Base-by-base conservation (phyloP, 2,888 invertebrate genomes). In the Argyra leucocephala region DNA sequence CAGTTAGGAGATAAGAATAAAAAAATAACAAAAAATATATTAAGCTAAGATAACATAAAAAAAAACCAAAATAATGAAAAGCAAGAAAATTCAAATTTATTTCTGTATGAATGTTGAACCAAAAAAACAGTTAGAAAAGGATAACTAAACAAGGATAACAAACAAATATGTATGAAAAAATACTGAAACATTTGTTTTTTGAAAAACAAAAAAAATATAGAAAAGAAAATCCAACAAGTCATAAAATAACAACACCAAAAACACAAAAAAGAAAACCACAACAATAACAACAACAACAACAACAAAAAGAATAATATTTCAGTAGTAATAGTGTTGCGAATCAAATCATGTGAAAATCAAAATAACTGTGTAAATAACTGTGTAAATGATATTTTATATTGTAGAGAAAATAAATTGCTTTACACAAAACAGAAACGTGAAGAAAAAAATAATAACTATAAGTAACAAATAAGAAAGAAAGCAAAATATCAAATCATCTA, bases 281-380 rank as follows among this genome's bases (percentile, higher is more conserved):
- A 31, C 31, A 10, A 31, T 5, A 31, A 31, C 6, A 31, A 31
- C 5, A 31, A 31, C 10, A 7, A 31, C 1, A 48, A 48, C 9
- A 48, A 48, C 31, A 48, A n/a, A 48, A 48, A 48, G 4, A 48
- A 48, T 48, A 48, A 48, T 48, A n/a, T 18, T 48, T 48, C 18
- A 7, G 7, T 31, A 12, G 7, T 10, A 48, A 48, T 48, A 48
- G 48, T 48, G 48, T 48, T 48, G 15, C 48, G 48, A 48, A 48
- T 48, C 18, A 48, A 48, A 48, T 48, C 48, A 48, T 48, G 48
- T 48, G 48, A 48, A 48, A 48, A n/a, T n/a, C n/a, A n/a, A n/a
- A n/a, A 48, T 48, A 48, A 48, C 48, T 48, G 48, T 48, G 48
- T 18, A 48, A 48, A 48, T 48, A 48, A 48, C 48, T 48, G 48